Conservation (phyloP, 2,797 vertebrate species). For the Ctenopoma kingsleyae region DNA sequence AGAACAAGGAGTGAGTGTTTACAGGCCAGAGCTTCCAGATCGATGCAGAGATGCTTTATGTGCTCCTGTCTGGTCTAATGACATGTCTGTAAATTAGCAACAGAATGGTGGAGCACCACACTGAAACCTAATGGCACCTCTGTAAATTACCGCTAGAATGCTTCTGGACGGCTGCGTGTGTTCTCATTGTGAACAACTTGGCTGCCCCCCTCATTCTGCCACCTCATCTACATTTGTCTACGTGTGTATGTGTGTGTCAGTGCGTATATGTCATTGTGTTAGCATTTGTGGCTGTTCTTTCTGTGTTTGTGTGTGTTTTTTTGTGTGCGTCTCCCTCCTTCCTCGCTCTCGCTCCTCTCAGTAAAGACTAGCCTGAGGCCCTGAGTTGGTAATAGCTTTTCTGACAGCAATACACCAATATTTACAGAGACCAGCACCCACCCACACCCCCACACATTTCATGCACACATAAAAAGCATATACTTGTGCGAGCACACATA, state of each 20-base stretch:
- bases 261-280: conserved; percentile 40
- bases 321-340: conserved; percentile 26
- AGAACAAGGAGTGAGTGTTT: conserved; percentile 63
- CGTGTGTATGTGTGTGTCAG: conserved; percentile 25
- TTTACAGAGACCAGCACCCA: conserved; percentile 82
- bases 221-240: conserved; percentile 73
- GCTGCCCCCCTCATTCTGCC: conserved; percentile 20
- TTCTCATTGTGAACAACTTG: conserved; percentile 74
- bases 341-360: conserved; percentile 65
- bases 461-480: conserved; percentile 68
- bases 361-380: conserved; percentile 82
- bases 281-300: conserved; percentile 49
- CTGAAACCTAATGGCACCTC: conserved; percentile 77
- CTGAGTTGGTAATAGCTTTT: conserved; percentile 86
- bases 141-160: conserved; percentile 77
- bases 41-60: conserved; percentile 86
- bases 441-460: conserved; percentile 70
- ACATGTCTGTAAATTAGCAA: conserved; percentile 86
- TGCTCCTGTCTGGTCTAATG: conserved; percentile 83
- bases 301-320: conserved; percentile 14
- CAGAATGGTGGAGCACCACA: conserved; percentile 72
- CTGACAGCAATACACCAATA: conserved; percentile 88
- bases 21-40: conserved; percentile 75
- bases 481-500: conserved; percentile 33
- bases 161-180: conserved; percentile 71